Conservation (phyloP, 2,113 vertebrate genomes). For the Ascaphus truei region DNA sequence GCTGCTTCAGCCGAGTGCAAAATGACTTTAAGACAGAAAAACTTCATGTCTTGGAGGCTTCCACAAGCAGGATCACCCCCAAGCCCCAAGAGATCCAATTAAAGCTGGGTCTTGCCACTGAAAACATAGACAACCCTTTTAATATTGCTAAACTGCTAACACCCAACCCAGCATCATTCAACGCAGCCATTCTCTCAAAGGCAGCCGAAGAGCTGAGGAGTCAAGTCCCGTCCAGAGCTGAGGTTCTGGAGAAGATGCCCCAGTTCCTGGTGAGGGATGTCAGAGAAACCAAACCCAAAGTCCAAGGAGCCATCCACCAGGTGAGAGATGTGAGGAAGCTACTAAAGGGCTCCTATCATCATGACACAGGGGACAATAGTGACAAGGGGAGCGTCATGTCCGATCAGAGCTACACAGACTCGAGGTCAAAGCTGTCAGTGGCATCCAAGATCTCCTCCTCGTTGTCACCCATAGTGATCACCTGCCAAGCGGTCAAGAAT, state of each 20-base stretch:
- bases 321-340: slow-evolving; percentile 91
- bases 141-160: slow-evolving; percentile 78
- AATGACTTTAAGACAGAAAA: slow-evolving; percentile 4
- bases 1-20: slow-evolving; percentile 2
- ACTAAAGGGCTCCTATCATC: slow-evolving; percentile 84
- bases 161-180: slow-evolving; percentile 59
- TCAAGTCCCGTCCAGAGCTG: slow-evolving; percentile 59
- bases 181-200: slow-evolving; percentile 48
- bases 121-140: slow-evolving; percentile 63
- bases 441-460: slow-evolving; percentile 50
- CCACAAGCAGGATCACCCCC: slow-evolving; percentile 46
- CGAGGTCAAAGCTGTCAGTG: slow-evolving; percentile 62
- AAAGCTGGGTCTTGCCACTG: slow-evolving; percentile 67
- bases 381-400: slow-evolving; percentile 58
- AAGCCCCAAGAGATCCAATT: slow-evolving; percentile 89
- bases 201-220: slow-evolving; percentile 60
- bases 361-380: slow-evolving; percentile 74
- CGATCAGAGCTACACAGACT: slow-evolving; percentile 61
- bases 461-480: slow-evolving; percentile 87
- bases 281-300: slow-evolving; percentile 76
- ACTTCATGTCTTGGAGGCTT: slow-evolving; percentile 8
- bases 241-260: slow-evolving; percentile 79
- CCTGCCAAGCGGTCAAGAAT: slow-evolving; percentile 82
- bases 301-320: slow-evolving; percentile 83
- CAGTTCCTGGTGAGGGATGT: slow-evolving; percentile 89